These are phyloP conservation scores for Batillaria attramentaria DNA, from an alignment of 1,140 invertebrate genomes.

Conservation along the genomic window DNA sequence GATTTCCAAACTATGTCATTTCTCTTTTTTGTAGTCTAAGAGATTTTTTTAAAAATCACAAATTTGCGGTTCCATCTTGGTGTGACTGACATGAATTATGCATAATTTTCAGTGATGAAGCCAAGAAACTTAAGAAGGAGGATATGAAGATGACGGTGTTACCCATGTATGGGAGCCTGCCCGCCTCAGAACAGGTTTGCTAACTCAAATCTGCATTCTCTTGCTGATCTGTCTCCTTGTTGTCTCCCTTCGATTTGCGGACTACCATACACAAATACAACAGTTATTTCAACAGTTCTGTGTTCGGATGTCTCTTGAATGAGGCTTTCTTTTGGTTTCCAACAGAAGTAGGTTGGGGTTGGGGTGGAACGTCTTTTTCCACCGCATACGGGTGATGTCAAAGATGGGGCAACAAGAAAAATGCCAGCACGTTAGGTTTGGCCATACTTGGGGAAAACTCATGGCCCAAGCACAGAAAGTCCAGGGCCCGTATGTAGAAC, in stretches of 20 bases:
- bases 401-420: too few relatives aligned
- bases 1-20: too few relatives aligned
- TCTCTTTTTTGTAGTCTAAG: not conserved
- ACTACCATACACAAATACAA: not conserved
- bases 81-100: not conserved
- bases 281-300: not conserved
- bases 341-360: too few relatives aligned
- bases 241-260: too few relatives aligned
- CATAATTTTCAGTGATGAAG: constrained; percentile 69
- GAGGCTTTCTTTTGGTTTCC: too few relatives aligned
- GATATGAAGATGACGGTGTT: constrained; percentile 81
- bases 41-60: not conserved
- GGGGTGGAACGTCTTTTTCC: too few relatives aligned
- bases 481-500: too few relatives aligned
- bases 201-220: not conserved
- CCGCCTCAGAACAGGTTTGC: constrained; percentile 79
- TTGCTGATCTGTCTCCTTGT: not conserved
- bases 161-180: constrained; percentile 93
- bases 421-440: too few relatives aligned
- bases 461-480: too few relatives aligned
- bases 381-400: too few relatives aligned
- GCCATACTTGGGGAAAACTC: too few relatives aligned
- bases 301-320: not conserved
- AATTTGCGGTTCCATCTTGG: not conserved
- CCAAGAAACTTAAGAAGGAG: constrained; percentile 57